Evolutionary conservation across 2,888 invertebrate genomes (phyloP), one percentile per base, ranked within the genome.

Genomic region (Unio delphinus): DNA sequence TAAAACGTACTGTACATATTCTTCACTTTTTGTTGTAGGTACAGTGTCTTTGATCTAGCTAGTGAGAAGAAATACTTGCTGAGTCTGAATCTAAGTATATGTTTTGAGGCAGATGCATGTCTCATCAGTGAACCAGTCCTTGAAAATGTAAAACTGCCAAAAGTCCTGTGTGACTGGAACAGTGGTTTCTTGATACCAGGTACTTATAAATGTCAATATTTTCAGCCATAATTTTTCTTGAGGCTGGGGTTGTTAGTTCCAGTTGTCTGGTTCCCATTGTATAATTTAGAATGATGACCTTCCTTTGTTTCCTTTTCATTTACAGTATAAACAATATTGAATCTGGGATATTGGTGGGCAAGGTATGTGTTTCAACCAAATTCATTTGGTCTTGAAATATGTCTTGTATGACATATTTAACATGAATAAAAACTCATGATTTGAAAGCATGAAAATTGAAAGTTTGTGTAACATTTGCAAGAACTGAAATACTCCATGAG

Each of bases 11-110:
- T n/a, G 61, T 18, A 61, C 28, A 26, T 26, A 5, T 23, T 61
- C 26, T 30, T 15, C 61, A 34, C 30, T n/a, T 56, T 54, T 26
- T 55, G n/a, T 75, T 70, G 17, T 64, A 79, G 79, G 61, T 73
- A 68, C 58, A 61, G 57, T 15, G 65, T 79, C 17, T 72, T 73
- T 55, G 74, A 79, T 28, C 28, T 79, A 11, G 67, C 73, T 54
- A 67, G 70, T 45, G 68, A 73, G 55, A 72, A 73, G 55, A 66
- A 66, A 23, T 80, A 74, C 60, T 61, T 80, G 0, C 64, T 80
- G n/a, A 80, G 73, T 55, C 56, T 74, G 58, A 78, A 78, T 28
- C 60, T 80, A 8, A 23, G 23, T 23, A 23, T 23, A 23, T 23
- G 23, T 23, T 23, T 23, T 23, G 23, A 23, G 23, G 23, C 23